These are phyloP conservation scores for Dasypogon diadema DNA, from an alignment of 2,888 invertebrate genomes.

Conservation along the genomic window DNA sequence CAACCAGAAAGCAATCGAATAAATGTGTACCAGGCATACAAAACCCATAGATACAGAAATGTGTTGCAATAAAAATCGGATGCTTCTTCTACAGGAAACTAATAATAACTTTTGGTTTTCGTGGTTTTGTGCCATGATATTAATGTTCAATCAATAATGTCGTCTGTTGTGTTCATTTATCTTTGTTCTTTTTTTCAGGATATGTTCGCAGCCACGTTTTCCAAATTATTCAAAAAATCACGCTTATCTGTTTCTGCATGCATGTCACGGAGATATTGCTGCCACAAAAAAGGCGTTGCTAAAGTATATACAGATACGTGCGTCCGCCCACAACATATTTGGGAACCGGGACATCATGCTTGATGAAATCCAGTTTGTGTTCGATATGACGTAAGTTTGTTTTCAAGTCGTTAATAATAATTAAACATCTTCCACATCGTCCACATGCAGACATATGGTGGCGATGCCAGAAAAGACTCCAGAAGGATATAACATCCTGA, in stretches of 20 bases:
- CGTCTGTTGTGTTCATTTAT: slow-evolving; percentile 7
- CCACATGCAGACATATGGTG: slow-evolving; percentile 71
- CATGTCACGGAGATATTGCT: slow-evolving; percentile 70
- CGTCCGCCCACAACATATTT: slow-evolving; percentile 73
- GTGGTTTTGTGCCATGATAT: background rate
- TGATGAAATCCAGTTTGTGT: slow-evolving; percentile 70
- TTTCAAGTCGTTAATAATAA: background rate
- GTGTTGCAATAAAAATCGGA: background rate
- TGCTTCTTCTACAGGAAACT: background rate
- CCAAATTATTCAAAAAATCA: slow-evolving; percentile 74
- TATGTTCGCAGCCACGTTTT: slow-evolving; percentile 73
- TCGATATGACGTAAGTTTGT: slow-evolving; percentile 73
- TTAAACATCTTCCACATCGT: slow-evolving; percentile 32
- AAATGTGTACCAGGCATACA: background rate
- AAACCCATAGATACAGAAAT: background rate
- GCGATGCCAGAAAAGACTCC: slow-evolving; percentile 73
- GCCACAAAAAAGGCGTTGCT: slow-evolving; percentile 67
- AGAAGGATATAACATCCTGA: slow-evolving; percentile 74
- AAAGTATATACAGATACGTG: slow-evolving; percentile 64
- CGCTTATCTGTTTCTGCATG: slow-evolving; percentile 75
- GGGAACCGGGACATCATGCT: slow-evolving; percentile 71
- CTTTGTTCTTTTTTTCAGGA: slow-evolving; percentile 69
- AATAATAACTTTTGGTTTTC: background rate
- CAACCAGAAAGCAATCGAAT: background rate
- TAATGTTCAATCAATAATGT: slow-evolving; percentile 15